Conservation (phyloP, 2,888 invertebrate species). For the Lycia hirtaria region DNA sequence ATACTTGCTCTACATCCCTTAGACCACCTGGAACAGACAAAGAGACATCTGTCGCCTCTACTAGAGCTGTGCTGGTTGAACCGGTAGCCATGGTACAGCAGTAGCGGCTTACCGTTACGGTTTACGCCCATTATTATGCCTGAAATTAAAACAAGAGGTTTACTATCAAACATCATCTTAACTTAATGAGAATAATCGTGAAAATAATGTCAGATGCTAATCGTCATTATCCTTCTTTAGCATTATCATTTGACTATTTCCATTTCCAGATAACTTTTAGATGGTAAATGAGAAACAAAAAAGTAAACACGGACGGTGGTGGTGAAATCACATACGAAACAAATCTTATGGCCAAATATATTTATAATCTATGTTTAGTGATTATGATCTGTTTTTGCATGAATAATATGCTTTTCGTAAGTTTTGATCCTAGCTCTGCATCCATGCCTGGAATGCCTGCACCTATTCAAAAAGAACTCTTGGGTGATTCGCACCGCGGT, state of each 20-base stretch:
- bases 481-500: too few relatives aligned
- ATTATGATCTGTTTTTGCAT: conserved; percentile 21
- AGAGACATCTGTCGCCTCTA: conserved; percentile 45
- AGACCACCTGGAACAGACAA: conserved; percentile 47
- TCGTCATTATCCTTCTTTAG: too few relatives aligned
- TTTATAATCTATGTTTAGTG: background rate
- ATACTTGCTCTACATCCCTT: conserved; percentile 28
- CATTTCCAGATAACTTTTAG: too few relatives aligned
- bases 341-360: too few relatives aligned
- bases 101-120: conserved; percentile 6
- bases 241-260: too few relatives aligned
- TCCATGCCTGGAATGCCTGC: background rate
- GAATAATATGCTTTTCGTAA: conserved; percentile 30
- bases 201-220: too few relatives aligned
- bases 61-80: conserved; percentile 52
- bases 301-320: too few relatives aligned
- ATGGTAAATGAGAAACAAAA: too few relatives aligned
- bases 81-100: conserved; percentile 6
- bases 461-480: too few relatives aligned
- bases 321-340: too few relatives aligned
- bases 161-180: background rate
- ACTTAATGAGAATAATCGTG: too few relatives aligned
- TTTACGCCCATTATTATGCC: background rate
- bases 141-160: conserved; percentile 6
- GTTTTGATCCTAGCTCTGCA: conserved; percentile 47